A percentile compares a stretch with the other conserved stretches of the same genome.
Evolutionary conservation across 2,888 invertebrate genomes (phyloP).

Genomic region (Girardia tigrina): DNA sequence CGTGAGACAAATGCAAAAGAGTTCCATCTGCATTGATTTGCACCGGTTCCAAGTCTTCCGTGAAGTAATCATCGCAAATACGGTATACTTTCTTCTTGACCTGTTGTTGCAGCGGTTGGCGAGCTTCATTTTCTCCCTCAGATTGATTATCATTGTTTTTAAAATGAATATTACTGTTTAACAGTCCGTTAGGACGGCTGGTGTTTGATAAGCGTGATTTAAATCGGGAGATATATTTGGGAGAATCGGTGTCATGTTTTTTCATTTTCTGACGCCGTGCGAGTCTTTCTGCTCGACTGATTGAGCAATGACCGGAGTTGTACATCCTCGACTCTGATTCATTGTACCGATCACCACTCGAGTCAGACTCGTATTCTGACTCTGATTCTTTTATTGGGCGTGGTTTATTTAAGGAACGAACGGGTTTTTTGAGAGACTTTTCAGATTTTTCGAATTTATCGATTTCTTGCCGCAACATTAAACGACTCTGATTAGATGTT

Average conservation of each 20-base stretch:
- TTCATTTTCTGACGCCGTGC: neutral
- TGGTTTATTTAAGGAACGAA: no score
- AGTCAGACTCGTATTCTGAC: neutral
- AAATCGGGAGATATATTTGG: neutral
- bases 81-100: slow-evolving; percentile 13
- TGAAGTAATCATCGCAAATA: slow-evolving; percentile 24
- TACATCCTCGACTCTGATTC: neutral
- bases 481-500: neutral
- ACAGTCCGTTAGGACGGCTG: no score
- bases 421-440: neutral
- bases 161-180: no score
- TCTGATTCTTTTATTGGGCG: neutral
- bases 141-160: no score
- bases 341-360: neutral
- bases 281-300: neutral
- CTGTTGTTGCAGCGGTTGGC: neutral
- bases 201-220: neutral
- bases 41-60: slow-evolving; percentile 19
- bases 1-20: neutral
- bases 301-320: neutral
- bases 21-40: slow-evolving; percentile 17
- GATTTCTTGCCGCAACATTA: neutral
- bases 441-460: neutral
- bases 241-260: neutral
- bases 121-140: neutral